These are phyloP conservation scores for Eolophus roseicapilla DNA, from an alignment of 2,113 vertebrate genomes.

Conservation along the genomic window DNA sequence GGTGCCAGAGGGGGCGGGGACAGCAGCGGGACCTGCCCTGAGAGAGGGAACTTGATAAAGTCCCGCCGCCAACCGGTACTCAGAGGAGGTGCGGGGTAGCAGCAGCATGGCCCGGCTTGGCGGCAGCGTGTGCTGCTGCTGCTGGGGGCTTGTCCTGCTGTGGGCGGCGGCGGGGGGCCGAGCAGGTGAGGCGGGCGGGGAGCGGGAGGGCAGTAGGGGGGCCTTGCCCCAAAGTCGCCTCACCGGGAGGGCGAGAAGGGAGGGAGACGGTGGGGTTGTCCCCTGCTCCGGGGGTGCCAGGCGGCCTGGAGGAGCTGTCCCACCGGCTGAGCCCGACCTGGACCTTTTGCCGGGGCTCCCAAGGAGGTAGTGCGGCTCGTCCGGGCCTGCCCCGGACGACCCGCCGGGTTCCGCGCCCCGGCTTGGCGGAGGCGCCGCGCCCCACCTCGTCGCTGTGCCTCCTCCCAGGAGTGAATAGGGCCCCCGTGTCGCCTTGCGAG, in stretches of 20 bases:
- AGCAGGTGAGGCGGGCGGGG: slow-evolving; percentile 58
- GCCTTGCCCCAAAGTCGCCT: background rate
- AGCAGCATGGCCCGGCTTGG: background rate
- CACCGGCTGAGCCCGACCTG: background rate
- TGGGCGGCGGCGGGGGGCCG: background rate
- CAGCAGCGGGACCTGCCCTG: slow-evolving; percentile 40
- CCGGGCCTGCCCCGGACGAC: background rate
- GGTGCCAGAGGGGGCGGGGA: slow-evolving; percentile 30
- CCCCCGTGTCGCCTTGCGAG: background rate
- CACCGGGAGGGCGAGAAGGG: too few species aligned
- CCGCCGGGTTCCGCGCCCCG: background rate
- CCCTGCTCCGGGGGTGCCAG: background rate
- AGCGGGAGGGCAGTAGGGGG: background rate
- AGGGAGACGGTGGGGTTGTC: background rate
- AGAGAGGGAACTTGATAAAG: slow-evolving; percentile 13
- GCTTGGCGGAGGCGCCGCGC: too few species aligned
- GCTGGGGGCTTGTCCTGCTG: slow-evolving; percentile 43
- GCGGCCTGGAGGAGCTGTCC: background rate
- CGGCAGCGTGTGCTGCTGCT: background rate
- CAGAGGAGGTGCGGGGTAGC: background rate
- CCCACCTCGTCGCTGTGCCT: background rate
- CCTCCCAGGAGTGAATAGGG: background rate
- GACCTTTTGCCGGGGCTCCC: background rate
- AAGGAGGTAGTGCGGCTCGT: background rate
- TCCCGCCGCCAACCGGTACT: background rate